These are phyloP conservation scores for Dendroctonus valens DNA, from an alignment of 1,140 invertebrate species.

Conservation along the genomic window DNA sequence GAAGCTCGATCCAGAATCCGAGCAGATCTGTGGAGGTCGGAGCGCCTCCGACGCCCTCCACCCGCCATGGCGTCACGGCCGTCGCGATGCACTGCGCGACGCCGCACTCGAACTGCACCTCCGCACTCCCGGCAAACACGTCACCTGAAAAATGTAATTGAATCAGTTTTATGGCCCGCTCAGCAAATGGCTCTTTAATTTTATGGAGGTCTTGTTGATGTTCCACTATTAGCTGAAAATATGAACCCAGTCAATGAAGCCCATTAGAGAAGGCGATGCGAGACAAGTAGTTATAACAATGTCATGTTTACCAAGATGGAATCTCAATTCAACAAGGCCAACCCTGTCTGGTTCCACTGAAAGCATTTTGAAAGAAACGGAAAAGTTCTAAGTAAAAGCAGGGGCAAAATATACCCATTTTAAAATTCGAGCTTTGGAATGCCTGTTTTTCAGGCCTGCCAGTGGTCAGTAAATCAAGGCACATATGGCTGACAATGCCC, in stretches of 20 bases:
- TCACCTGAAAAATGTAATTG: slow-evolving; percentile 39
- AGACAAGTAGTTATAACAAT: too few relatives aligned
- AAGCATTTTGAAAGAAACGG: too few relatives aligned
- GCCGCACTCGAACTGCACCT: slow-evolving; percentile 35
- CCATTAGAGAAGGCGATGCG: not conserved
- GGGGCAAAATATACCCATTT: too few relatives aligned
- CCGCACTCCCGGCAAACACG: slow-evolving; percentile 33
- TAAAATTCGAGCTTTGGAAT: too few relatives aligned
- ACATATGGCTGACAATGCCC: too few relatives aligned
- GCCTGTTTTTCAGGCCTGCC: too few relatives aligned
- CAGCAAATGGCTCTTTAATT: slow-evolving; percentile 16
- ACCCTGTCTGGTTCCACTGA: too few relatives aligned
- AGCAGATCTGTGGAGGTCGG: slow-evolving; percentile 28
- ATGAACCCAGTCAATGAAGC: too few relatives aligned
- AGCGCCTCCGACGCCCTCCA: slow-evolving; percentile 38
- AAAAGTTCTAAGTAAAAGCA: too few relatives aligned
- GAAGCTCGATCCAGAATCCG: not conserved
- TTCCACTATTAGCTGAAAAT: too few relatives aligned
- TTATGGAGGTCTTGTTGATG: not conserved
- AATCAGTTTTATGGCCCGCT: slow-evolving; percentile 19
- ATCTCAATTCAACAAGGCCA: too few relatives aligned
- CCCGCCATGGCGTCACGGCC: slow-evolving; percentile 24
- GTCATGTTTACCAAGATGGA: too few relatives aligned
- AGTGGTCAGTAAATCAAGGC: not conserved
- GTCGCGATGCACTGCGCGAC: slow-evolving; percentile 41